Percentiles rank a stretch among this genome's conserved stretches.
Conservation (phyloP, 2,113 vertebrate genomes). For the Sinocyclocheilus maitianheensis region DNA sequence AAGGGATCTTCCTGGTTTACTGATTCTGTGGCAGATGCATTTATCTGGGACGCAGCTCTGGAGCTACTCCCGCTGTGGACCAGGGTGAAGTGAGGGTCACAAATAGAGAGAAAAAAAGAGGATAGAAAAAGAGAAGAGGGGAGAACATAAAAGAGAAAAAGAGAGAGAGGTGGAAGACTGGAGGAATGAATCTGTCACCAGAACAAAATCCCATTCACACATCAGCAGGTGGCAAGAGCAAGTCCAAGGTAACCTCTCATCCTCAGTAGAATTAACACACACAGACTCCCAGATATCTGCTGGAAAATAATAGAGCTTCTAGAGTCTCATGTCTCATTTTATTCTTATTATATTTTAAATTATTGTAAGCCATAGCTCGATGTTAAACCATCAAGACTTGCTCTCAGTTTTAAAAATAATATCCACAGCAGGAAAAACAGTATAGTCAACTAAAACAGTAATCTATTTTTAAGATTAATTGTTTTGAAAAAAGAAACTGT, state of each 20-base stretch:
- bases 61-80: neutral
- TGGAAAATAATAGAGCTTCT: conserved; percentile 4
- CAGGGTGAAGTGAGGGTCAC: conserved; percentile 27
- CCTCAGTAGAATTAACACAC: conserved; percentile 36
- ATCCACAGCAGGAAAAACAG: neutral
- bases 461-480: neutral
- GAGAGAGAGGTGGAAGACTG: neutral
- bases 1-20: neutral
- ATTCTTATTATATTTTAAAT: neutral
- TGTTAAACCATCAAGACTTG: neutral
- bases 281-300: conserved; percentile 57
- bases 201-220: conserved; percentile 51
- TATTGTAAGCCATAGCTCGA: neutral
- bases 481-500: neutral
- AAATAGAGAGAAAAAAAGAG: neutral
- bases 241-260: conserved; percentile 43
- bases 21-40: neutral
- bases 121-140: neutral
- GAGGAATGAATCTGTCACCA: conserved; percentile 46
- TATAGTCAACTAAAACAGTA: neutral
- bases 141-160: neutral
- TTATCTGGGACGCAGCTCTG: conserved; percentile 26
- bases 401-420: neutral
- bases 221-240: conserved; percentile 50
- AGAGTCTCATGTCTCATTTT: neutral